A percentile compares a stretch with the other conserved stretches of the same genome.
Evolutionary conservation across 30 jellyfish, hydroid and myxozoan species (phyloP).

Genomic region (Morbakka virulenta): DNA sequence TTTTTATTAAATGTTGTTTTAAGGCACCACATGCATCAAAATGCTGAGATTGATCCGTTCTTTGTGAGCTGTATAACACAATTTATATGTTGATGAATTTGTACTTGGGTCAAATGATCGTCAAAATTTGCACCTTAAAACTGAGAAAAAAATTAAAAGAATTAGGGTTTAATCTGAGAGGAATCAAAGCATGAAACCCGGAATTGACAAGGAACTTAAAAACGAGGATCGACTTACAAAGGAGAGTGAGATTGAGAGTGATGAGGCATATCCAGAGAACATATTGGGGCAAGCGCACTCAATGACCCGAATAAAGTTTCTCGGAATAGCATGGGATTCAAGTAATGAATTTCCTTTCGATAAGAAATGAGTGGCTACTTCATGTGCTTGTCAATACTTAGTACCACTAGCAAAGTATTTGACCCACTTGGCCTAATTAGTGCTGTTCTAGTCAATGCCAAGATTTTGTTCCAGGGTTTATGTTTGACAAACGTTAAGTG

Average conservation of each 20-base stretch:
- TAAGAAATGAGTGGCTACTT: no score
- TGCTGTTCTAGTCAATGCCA: no score
- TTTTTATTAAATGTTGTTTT: not conserved
- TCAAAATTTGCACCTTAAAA: not conserved
- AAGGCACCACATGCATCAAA: not conserved
- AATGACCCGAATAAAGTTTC: not conserved
- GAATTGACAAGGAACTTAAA: not conserved
- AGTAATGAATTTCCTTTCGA: no score
- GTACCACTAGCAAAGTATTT: no score
- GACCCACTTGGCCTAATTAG: no score
- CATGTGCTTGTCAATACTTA: no score
- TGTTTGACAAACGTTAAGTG: no score
- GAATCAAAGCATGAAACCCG: not conserved
- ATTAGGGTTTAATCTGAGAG: not conserved
- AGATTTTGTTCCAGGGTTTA: no score
- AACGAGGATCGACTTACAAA: not conserved
- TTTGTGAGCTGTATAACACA: constrained; percentile 4
- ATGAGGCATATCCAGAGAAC: not conserved
- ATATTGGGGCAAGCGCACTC: not conserved
- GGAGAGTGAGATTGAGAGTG: not conserved
- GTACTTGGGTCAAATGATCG: constrained; percentile 7
- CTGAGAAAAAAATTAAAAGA: not conserved
- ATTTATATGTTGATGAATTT: constrained; percentile 32
- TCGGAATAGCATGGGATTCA: not conserved
- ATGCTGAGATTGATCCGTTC: not conserved